Base-by-base conservation (phyloP, 2,113 vertebrate species). In the Festucalex cinctus region DNA sequence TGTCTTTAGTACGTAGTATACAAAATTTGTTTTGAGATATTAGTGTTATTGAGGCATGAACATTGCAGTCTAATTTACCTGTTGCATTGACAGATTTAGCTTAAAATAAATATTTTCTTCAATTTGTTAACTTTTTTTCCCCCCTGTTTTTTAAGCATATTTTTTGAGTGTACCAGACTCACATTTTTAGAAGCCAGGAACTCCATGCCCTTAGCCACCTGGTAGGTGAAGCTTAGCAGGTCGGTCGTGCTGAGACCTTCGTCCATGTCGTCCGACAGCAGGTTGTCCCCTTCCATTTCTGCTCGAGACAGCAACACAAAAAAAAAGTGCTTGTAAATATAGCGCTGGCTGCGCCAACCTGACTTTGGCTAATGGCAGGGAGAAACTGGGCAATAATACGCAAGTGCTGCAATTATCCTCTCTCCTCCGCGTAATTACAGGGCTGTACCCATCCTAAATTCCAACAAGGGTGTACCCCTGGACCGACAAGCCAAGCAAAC, bases 101-200 rank as follows among this genome's bases (percentile, higher is more conserved):
- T 39, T 39, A 39, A 39, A 32, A 2, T 32, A 32, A 32, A 32
- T 32, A 32, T 32, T 32, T 32, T 32, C 28, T 39, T 37, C 37
- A n/a, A 6, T 37, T 37, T 32, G 28, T 32, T 32, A 2, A 32
- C 37, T 37, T 37, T 3, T 37, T 37, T 37, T 37, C n/a, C n/a
- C n/a, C n/a, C n/a, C 9, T 37, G 28, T 37, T 37, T 37, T 37
- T 37, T 37, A 37, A 37, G 37, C 37, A 6, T 12, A 10, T 8
- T 49, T 49, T 44, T 49, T 49, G 9, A 2, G 10, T 26, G n/a
- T n/a, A 22, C 36, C 12, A 60, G 20, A 92, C 96, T 91, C 86
- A 99, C 97, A 53, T 99, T 99, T 90, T 99, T 99, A 67, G 96
- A 98, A 63, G 97, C 94, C 80, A 99, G 85, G 80, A 99, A 99